phyloP scores from a whole-genome alignment of 2,888 invertebrate species.

The Rhagonycha lutea region DNA sequence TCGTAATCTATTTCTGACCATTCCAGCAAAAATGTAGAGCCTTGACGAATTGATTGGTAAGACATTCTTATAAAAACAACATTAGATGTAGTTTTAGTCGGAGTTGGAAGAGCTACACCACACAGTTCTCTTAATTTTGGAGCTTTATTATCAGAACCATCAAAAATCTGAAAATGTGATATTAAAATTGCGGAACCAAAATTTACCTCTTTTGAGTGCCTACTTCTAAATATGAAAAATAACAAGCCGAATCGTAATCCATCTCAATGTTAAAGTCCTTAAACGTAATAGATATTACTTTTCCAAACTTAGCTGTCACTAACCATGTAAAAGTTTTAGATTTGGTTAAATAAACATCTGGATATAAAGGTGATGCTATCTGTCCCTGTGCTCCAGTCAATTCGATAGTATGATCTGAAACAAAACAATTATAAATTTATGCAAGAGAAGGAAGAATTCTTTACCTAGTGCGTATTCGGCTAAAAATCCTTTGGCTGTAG shows the following conservation, averaged over 20 bases:
- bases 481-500: conserved; percentile 72
- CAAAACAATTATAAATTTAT: conserved; percentile 64
- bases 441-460: conserved; percentile 76
- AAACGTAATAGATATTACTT: conserved; percentile 60
- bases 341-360: conserved; percentile 53
- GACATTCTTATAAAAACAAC: conserved; percentile 57
- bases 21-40: conserved; percentile 57
- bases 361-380: conserved; percentile 81
- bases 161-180: conserved; percentile 61
- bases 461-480: conserved; percentile 71
- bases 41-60: conserved; percentile 50
- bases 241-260: conserved; percentile 37
- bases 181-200: not conserved
- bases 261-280: conserved; percentile 52
- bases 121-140: conserved; percentile 61
- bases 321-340: conserved; percentile 68
- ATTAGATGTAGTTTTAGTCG: conserved; percentile 68
- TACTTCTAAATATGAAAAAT: conserved; percentile 39
- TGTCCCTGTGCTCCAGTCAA: conserved; percentile 68
- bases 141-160: conserved; percentile 73
- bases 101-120: conserved; percentile 57
- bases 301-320: conserved; percentile 64
- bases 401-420: conserved; percentile 68
- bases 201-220: not conserved
- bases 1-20: conserved; percentile 55